These are phyloP conservation scores for Platycnemis pennipes DNA, from an alignment of 2,888 invertebrate species.

Conservation along the genomic window DNA sequence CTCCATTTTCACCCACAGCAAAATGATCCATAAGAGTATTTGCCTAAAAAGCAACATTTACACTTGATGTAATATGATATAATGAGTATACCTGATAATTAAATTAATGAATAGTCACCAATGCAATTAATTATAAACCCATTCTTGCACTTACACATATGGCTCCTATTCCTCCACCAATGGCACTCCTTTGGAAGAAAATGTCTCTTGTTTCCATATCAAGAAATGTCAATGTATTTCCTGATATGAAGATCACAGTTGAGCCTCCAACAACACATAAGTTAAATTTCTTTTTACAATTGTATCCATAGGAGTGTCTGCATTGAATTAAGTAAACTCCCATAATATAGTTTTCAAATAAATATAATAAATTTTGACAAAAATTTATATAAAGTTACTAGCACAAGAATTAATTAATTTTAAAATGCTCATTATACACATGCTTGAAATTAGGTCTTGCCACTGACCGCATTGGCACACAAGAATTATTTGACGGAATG, in stretches of 20 bases:
- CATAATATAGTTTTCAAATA: too few relatives aligned
- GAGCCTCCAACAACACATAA: slow-evolving; percentile 86
- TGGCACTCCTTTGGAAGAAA: slow-evolving; percentile 87
- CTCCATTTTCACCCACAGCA: slow-evolving; percentile 92
- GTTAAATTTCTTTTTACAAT: slow-evolving; percentile 90
- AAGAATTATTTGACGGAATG: too few relatives aligned
- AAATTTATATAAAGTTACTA: too few relatives aligned
- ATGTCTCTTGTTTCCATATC: slow-evolving; percentile 84
- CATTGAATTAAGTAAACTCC: not conserved
- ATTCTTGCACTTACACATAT: slow-evolving; percentile 83
- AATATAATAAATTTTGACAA: too few relatives aligned
- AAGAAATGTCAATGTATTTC: slow-evolving; percentile 90
- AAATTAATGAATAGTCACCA: not conserved
- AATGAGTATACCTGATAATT: not conserved
- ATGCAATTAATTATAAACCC: not conserved
- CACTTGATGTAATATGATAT: too few relatives aligned
- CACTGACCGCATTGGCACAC: too few relatives aligned
- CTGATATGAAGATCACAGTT: slow-evolving; percentile 89
- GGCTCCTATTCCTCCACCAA: slow-evolving; percentile 91
- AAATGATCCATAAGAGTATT: slow-evolving; percentile 84
- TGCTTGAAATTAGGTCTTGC: too few relatives aligned
- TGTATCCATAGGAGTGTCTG: slow-evolving; percentile 85
- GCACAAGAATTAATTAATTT: too few relatives aligned
- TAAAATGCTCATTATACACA: too few relatives aligned
- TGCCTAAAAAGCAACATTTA: not conserved